Base-by-base conservation (phyloP, 64 coral and sea anemone genomes). In the Montipora cactus region DNA sequence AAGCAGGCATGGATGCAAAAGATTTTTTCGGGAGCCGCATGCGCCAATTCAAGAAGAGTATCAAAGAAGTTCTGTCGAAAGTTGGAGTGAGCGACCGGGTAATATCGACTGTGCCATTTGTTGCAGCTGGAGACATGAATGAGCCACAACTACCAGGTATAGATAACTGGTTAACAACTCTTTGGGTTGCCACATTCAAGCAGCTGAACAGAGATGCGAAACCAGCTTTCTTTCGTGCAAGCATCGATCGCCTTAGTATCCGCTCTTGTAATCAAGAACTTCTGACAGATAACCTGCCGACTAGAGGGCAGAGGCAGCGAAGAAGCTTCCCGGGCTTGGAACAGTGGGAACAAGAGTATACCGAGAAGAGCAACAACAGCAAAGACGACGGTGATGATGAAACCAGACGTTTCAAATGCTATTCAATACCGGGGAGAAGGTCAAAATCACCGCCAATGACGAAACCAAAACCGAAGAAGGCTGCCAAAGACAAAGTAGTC, bases 151-250 rank as follows among this genome's bases (percentile, higher is more conserved):
- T 94, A 19, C 93, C 87, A 7, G 79, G 89, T 62, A 90, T 51
- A 6, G 37, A 74, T 11, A 76, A 84, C 58, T 94, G 93, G 93
- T 37, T 66, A 12, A 59, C 74, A 4, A 19, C 21, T 55, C 49
- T 94, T 2, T 94, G 93, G 93, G 77, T 94, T 45, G 69, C 88
- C 50, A 81, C 87, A 3, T 77, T 94, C 44, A 90, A 84, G 21
- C 88, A 15, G 15, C 22, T 94, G 6, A 67, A 84, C 81, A 67
- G 37, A 48, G 47, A 37, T 67, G 81, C 81, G 0, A 13, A 28
- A 61, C 16, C 37, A 14, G 16, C 81, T 44, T 84, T 84, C 62
- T 23, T 84, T 47, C 59, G 66, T 47, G 58, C 59, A 84, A 84
- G 16, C 7, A 84, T 67, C 13, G 25, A 45, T 67, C 81, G 81